Base-by-base conservation (phyloP, 2,113 vertebrate species). In the Chitala chitala region DNA sequence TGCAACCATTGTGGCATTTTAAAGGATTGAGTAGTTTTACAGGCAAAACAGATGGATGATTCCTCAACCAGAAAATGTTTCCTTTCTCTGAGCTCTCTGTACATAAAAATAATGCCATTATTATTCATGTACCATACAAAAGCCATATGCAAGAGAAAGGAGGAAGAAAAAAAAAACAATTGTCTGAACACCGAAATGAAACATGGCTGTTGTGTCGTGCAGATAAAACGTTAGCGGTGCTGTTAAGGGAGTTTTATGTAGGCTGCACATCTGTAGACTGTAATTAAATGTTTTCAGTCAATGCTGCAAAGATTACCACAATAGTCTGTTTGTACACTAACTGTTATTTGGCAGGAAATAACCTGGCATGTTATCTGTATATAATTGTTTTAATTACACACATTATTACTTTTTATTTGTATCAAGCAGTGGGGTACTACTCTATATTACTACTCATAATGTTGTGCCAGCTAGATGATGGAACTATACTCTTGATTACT, bases 41-140 rank as follows among this genome's bases (percentile, higher is more conserved):
- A 17, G 1, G 3, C 9, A 17, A 46, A 48, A 46, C 64, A 68
- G 42, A 68, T 46, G 64, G 64, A 48, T 26, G 64, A 42, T 46
- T 42, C 64, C 64, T 68, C 40, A 68, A 68, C 40, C 64, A 46
- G 64, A 68, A 68, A 68, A 48, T 63, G 64, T 68, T 48, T 22
- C 38, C 4, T 26, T 68, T 68, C 42, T 68, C 40, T 5, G 10
- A 68, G 64, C 46, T 68, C 42, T 42, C 64, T 12, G 12, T 46
- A 42, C 64, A 46, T 46, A 46, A 26, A 46, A 44, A 26, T 12
- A 48, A 26, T 29, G 42, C 10, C 29, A 22, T 68, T 68, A 48
- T 46, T 44, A 68, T 46, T 46, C 42, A 29, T 48, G 42, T 22
- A 68, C 64, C 64, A n/a, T 46, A 42, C 64, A 48, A 24, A 5